A percentile compares a stretch with the other conserved stretches of the same genome.
Evolutionary conservation across 2,888 invertebrate genomes (phyloP).

Genomic region (Cylloceria caligata): DNA sequence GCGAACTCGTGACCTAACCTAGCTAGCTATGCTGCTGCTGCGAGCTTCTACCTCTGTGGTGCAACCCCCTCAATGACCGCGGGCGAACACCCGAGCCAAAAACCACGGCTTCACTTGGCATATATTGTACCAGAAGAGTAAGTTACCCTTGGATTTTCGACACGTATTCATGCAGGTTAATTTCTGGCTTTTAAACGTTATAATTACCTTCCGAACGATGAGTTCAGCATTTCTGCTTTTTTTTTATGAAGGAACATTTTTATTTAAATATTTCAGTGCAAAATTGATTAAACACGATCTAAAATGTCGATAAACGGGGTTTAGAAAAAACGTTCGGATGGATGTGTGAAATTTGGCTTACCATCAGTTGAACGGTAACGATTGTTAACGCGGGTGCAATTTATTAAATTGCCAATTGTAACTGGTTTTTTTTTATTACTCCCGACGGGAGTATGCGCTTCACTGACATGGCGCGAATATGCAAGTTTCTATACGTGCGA

Average conservation of each 20-base stretch:
- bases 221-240: background rate
- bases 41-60: conserved; percentile 20
- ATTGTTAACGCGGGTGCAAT: too few relatives aligned
- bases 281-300: too few relatives aligned
- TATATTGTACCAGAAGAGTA: background rate
- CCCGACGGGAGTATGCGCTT: too few relatives aligned
- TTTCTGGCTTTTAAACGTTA: conserved; percentile 1
- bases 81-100: conserved; percentile 41
- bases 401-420: too few relatives aligned
- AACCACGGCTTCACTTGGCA: conserved; percentile 33
- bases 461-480: too few relatives aligned
- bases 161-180: background rate
- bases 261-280: background rate
- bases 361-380: too few relatives aligned
- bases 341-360: too few relatives aligned
- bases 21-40: conserved; percentile 72
- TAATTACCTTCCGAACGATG: background rate
- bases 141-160: conserved; percentile 15
- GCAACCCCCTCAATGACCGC: conserved; percentile 62
- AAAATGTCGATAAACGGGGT: too few relatives aligned
- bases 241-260: too few relatives aligned
- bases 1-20: conserved; percentile 79
- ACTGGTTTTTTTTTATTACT: too few relatives aligned
- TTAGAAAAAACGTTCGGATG: too few relatives aligned
- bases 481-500: too few relatives aligned